Conservation (phyloP, 2,113 vertebrate genomes). For the Cygnus buccinator region DNA sequence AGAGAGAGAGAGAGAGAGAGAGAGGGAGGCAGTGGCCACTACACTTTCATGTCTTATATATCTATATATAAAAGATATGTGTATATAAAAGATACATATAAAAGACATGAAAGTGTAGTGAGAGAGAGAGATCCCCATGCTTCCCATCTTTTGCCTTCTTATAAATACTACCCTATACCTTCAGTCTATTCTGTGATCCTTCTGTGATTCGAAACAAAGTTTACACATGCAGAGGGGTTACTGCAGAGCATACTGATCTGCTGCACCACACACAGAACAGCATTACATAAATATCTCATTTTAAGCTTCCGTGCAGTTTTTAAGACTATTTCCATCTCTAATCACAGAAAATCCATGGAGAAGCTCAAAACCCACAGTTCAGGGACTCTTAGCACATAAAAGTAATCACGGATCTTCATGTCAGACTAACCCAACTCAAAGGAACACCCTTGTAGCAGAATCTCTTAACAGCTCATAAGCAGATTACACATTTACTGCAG, state of each 20-base stretch:
- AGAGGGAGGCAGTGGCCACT: background rate
- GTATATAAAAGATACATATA: too few species aligned
- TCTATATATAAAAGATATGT: too few species aligned
- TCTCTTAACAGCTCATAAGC: background rate
- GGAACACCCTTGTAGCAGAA: background rate
- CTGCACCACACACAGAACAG: background rate
- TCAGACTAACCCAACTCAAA: background rate
- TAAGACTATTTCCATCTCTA: conserved; percentile 49
- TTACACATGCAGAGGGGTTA: background rate
- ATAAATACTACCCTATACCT: background rate
- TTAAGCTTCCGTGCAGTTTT: conserved; percentile 30
- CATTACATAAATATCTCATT: conserved; percentile 14
- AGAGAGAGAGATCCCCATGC: too few species aligned
- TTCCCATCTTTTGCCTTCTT: background rate
- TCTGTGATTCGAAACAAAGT: background rate
- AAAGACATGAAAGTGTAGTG: too few species aligned
- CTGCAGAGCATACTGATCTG: background rate
- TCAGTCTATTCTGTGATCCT: background rate
- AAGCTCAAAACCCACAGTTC: conserved; percentile 3
- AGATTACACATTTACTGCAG: background rate
- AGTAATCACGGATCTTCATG: background rate
- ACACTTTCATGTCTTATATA: background rate
- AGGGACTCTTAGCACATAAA: background rate
- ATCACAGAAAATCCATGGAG: conserved; percentile 21
- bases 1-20: background rate